These are phyloP conservation scores for Australoheros facetus DNA, from an alignment of 2,797 vertebrate genomes.

Conservation along the genomic window DNA sequence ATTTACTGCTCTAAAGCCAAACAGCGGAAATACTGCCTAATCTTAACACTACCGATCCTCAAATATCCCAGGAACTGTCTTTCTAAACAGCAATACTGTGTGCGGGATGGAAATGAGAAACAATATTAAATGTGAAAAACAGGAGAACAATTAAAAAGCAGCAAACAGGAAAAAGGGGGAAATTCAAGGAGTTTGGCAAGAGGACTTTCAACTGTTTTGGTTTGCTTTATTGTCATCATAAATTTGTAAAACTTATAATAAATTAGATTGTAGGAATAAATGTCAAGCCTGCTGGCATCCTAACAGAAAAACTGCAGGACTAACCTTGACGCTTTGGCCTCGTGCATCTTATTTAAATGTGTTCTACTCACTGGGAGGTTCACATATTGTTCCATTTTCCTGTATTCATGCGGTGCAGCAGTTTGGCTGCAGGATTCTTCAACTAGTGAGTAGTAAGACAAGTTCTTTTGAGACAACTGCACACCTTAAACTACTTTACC, in stretches of 20 bases:
- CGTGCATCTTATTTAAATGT: conserved; percentile 11
- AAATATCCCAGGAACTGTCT: conserved; percentile 9
- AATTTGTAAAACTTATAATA: not conserved
- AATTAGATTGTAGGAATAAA: not conserved
- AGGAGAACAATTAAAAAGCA: not conserved
- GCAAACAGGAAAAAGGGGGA: not conserved
- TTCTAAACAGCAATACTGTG: not conserved
- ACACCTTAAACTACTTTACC: not conserved
- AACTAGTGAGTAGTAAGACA: conserved; percentile 31
- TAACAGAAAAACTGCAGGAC: not conserved
- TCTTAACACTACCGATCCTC: conserved; percentile 45
- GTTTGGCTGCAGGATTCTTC: conserved; percentile 45
- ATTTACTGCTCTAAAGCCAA: conserved; percentile 48
- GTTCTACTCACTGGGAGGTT: conserved; percentile 4
- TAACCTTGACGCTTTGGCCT: conserved; percentile 26
- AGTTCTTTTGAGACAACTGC: not conserved
- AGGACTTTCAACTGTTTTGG: not conserved
- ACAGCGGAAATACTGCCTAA: conserved; percentile 46
- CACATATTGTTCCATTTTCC: conserved; percentile 33
- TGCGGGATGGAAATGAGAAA: not conserved
- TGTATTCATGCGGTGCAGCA: conserved; percentile 47
- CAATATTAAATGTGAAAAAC: conserved; percentile 9
- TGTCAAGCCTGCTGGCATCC: not conserved
- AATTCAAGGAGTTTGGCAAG: not conserved
- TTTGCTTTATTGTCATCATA: not conserved